Evolutionary conservation across 2,113 vertebrate species (phyloP).

Genomic region (Chaetops frenatus): DNA sequence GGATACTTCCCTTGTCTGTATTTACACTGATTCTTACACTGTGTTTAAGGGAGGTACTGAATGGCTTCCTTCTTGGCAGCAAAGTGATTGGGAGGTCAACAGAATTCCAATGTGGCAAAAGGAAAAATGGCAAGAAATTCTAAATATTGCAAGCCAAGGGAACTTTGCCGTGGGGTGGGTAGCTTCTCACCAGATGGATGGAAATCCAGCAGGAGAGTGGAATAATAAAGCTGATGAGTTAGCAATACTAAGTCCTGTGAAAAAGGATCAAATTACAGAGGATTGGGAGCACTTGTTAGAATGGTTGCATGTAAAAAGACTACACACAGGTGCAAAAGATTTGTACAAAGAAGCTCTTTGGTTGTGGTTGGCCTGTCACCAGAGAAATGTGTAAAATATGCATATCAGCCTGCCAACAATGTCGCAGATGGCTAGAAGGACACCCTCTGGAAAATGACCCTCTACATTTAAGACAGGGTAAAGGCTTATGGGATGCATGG

Average conservation of each 20-base stretch:
- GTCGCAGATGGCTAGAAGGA: background rate
- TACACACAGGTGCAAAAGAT: background rate
- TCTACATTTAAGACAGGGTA: background rate
- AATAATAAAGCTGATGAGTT: background rate
- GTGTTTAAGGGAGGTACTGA: no score
- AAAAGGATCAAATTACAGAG: background rate
- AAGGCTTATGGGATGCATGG: no score
- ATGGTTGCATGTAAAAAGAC: background rate
- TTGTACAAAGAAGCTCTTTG: background rate
- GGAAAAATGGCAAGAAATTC: no score
- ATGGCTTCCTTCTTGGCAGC: no score
- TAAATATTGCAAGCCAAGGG: background rate
- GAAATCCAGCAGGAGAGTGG: background rate
- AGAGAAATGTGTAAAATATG: background rate
- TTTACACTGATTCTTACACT: background rate
- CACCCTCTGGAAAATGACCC: background rate
- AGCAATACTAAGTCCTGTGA: background rate
- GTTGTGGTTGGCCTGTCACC: background rate
- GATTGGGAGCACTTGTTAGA: background rate
- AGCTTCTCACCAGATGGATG: background rate
- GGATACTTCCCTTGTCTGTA: background rate
- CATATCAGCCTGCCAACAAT: background rate
- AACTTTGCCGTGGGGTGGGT: background rate
- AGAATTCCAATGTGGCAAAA: no score
- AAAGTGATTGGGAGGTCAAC: no score